A percentile compares a stretch with the other conserved stretches of the same genome.
phyloP scores from a whole-genome alignment of 2,113 vertebrate genomes.

The Tauraco erythrolophus region DNA sequence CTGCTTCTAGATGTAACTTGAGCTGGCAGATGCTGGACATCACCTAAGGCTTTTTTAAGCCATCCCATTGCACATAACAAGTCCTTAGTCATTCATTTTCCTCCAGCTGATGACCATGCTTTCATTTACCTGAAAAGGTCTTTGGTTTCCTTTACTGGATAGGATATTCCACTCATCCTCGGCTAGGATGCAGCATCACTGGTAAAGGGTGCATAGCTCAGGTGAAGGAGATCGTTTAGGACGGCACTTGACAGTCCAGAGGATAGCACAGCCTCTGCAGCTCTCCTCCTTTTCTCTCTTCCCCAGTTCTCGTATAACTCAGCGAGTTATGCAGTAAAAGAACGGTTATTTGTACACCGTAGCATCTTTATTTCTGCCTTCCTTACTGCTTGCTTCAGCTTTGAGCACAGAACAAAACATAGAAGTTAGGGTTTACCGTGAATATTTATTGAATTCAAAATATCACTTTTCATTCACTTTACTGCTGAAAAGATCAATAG shows the following conservation, averaged over 20 bases:
- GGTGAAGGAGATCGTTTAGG: not conserved
- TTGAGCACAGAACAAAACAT: not conserved
- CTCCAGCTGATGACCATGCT: not conserved
- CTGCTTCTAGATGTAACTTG: not conserved
- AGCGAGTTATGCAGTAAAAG: not conserved
- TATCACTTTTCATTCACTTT: not conserved
- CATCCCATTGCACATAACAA: not conserved
- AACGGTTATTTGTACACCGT: not conserved
- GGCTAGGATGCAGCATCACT: not conserved
- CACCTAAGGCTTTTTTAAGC: not conserved
- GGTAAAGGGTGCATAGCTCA: not conserved
- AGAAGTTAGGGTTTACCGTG: not conserved
- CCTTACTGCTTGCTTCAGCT: not conserved
- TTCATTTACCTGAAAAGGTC: not conserved
- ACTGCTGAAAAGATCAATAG: not conserved
- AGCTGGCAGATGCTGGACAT: not conserved
- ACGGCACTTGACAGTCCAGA: not conserved
- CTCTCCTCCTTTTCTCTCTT: not conserved
- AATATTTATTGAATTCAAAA: conserved; percentile 12
- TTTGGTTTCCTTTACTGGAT: not conserved
- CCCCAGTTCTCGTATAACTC: not conserved
- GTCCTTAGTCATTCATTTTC: not conserved
- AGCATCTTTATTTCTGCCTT: not conserved
- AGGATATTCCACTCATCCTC: not conserved
- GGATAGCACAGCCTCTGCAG: not conserved